Evolutionary conservation across 2,113 vertebrate species (phyloP).

Genomic region (Alligator sinensis): DNA sequence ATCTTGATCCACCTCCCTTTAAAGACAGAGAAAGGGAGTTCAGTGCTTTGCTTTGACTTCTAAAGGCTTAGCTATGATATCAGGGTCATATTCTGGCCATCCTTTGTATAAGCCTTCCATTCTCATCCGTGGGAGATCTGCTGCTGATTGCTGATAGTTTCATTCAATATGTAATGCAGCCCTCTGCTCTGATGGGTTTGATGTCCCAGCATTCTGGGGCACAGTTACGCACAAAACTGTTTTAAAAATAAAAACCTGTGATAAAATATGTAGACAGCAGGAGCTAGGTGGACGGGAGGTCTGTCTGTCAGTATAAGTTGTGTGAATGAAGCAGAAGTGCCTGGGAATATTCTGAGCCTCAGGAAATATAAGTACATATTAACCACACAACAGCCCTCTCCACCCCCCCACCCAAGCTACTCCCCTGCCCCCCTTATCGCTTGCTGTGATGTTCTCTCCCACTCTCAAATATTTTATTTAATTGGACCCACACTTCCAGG

Average conservation of each 20-base stretch:
- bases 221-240: no score
- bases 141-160: neutral
- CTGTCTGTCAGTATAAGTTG: neutral
- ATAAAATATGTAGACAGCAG: no score
- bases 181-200: neutral
- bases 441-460: neutral
- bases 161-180: no score
- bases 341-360: neutral
- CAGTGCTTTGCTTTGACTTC: neutral
- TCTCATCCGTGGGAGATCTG: no score
- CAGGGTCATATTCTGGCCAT: neutral
- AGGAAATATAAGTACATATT: neutral
- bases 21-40: neutral
- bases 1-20: neutral
- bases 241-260: neutral
- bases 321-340: neutral
- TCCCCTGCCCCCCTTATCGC: accelerated
- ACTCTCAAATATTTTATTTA: neutral
- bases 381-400: no score
- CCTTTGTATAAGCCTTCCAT: neutral
- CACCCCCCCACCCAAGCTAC: neutral
- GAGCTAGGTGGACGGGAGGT: no score
- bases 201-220: neutral
- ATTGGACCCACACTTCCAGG: accelerated
- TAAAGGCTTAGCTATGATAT: neutral